Percentiles rank a stretch among this genome's conserved stretches.
Evolutionary conservation across 1,140 invertebrate genomes (phyloP).

Genomic region (Hormaphis cornu): DNA sequence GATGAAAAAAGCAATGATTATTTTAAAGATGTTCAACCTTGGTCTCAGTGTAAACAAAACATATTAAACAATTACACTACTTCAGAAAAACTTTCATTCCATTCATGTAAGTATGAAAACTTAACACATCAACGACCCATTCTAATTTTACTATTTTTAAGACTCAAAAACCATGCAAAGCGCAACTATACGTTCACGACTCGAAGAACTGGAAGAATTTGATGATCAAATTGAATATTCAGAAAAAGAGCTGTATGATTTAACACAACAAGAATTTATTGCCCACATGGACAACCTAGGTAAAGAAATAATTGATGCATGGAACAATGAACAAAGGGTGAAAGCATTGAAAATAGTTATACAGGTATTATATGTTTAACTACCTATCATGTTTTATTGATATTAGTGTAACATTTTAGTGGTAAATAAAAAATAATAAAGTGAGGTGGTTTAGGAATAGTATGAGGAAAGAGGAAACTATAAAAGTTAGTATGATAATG

Average conservation of each 20-base stretch:
- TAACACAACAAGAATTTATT: conserved; percentile 87
- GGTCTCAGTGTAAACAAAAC: conserved; percentile 39
- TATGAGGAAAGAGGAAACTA: too few relatives aligned
- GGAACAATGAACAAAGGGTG: conserved; percentile 87
- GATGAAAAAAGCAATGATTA: conserved; percentile 25
- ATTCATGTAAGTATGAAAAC: conserved; percentile 38
- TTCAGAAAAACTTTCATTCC: conserved; percentile 19
- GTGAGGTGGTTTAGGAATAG: too few relatives aligned
- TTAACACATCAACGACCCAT: conserved; percentile 7
- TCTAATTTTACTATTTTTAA: conserved; percentile 38
- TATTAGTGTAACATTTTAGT: too few relatives aligned
- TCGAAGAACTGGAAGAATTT: conserved; percentile 91
- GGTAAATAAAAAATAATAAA: too few relatives aligned
- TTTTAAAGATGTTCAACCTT: conserved; percentile 35
- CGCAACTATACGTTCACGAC: conserved; percentile 68
- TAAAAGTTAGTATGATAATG: too few relatives aligned
- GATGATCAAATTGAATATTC: conserved; percentile 62
- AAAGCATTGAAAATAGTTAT: conserved; percentile 94
- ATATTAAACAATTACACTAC: conserved; percentile 33
- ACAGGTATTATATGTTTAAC: conserved; percentile 51
- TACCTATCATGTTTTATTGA: too few relatives aligned
- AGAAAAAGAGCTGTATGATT: conserved; percentile 75
- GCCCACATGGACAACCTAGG: conserved; percentile 79
- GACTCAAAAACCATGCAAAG: conserved; percentile 67
- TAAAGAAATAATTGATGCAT: conserved; percentile 76